These are phyloP conservation scores for Turritopsis dohrnii DNA, from an alignment of 30 jellyfish, hydroid and myxozoan genomes.

Conservation along the genomic window DNA sequence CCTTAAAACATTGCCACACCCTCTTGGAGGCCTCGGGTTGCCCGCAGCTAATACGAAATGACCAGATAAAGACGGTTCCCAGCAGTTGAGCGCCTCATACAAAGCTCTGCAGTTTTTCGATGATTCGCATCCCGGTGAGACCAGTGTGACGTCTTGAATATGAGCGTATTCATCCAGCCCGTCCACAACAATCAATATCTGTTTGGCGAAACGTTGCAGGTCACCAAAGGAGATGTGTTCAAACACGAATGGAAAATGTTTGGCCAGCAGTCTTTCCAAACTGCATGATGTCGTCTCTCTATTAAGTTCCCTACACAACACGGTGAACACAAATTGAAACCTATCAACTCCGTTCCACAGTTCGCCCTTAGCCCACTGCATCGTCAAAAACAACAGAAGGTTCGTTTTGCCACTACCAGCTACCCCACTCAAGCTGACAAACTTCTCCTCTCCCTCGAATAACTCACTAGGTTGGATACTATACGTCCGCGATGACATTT, in stretches of 20 bases:
- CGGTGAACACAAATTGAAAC: slow-evolving; percentile 27
- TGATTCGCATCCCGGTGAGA: not conserved
- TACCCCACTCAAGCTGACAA: slow-evolving; percentile 9
- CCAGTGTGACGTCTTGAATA: not conserved
- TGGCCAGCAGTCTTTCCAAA: not conserved
- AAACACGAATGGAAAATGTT: not conserved
- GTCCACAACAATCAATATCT: not conserved
- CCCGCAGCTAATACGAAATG: slow-evolving; percentile 1
- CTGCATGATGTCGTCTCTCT: not conserved
- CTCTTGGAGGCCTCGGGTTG: not conserved
- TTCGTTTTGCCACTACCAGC: slow-evolving; percentile 45
- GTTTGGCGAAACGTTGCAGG: not conserved
- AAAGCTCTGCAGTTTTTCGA: not conserved
- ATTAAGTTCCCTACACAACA: slow-evolving; percentile 28
- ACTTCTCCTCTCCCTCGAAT: not conserved
- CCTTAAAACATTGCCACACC: not conserved
- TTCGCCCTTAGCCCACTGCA: slow-evolving; percentile 40
- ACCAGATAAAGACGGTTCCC: not conserved
- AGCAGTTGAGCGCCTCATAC: not conserved
- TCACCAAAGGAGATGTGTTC: not conserved
- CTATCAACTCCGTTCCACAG: not conserved
- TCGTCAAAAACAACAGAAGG: slow-evolving; percentile 14
- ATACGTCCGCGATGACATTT: not conserved
- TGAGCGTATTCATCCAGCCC: not conserved
- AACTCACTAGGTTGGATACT: not conserved